Percentiles rank a stretch among this genome's conserved stretches.
Conservation (phyloP, 1,140 invertebrate genomes). For the Cotesia typhae region DNA sequence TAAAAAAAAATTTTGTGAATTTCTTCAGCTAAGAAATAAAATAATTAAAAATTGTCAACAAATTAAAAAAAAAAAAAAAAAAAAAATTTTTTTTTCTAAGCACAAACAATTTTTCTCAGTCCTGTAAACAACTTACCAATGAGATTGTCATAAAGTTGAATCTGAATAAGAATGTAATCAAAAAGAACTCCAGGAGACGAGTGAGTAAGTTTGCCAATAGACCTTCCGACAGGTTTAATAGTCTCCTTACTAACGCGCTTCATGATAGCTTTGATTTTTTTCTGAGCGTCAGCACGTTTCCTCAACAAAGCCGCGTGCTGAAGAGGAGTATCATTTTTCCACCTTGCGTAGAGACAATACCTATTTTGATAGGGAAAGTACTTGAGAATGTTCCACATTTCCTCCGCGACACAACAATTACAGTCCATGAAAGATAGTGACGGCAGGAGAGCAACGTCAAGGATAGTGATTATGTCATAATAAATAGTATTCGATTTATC, state of each 20-base stretch:
- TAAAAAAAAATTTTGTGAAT: no score
- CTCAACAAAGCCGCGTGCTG: constrained; percentile 84
- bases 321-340: constrained; percentile 90
- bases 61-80: no score
- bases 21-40: no score
- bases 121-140: constrained; percentile 67
- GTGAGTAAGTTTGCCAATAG: constrained; percentile 96
- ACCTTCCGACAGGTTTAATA: constrained; percentile 93
- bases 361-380: constrained; percentile 91
- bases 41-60: no score
- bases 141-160: constrained; percentile 97
- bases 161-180: constrained; percentile 92
- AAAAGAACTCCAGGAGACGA: constrained; percentile 94
- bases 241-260: constrained; percentile 98
- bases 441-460: constrained; percentile 89
- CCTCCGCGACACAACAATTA: constrained; percentile 95
- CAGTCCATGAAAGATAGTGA: constrained; percentile 90
- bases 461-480: constrained; percentile 83
- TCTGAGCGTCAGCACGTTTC: constrained; percentile 84
- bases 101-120: no score
- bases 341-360: constrained; percentile 90
- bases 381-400: constrained; percentile 92
- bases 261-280: constrained; percentile 96
- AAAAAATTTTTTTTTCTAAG: no score
- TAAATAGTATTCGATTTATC: constrained; percentile 68